A percentile compares a stretch with the other conserved stretches of the same genome.
Conservation (phyloP, 1,140 invertebrate genomes). For the Lepidurus arcticus region DNA sequence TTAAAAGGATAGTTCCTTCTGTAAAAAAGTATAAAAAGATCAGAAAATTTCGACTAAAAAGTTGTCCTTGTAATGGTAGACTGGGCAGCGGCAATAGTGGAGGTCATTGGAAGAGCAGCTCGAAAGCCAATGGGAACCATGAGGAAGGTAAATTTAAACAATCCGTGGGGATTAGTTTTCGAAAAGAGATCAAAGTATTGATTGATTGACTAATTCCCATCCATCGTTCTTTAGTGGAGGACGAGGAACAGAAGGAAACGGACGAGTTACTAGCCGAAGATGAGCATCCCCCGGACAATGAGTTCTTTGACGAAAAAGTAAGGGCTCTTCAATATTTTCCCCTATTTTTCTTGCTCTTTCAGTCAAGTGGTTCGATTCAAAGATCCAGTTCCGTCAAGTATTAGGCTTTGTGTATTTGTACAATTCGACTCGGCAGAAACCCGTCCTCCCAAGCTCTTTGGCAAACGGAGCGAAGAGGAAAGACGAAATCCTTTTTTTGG, state of each 20-base stretch:
- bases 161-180: neutral
- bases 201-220: neutral
- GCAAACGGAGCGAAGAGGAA: neutral
- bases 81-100: neutral
- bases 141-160: neutral
- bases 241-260: slow-evolving; percentile 57
- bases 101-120: neutral
- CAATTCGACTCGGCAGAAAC: neutral
- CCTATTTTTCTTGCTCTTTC: neutral
- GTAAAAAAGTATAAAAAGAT: too few relatives aligned
- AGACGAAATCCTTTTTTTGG: neutral
- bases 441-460: neutral
- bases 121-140: slow-evolving; percentile 9
- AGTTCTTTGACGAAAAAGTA: slow-evolving; percentile 79
- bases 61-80: neutral
- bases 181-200: neutral
- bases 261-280: slow-evolving; percentile 82
- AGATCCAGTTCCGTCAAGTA: neutral
- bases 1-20: too few relatives aligned
- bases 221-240: slow-evolving; percentile 26
- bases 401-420: neutral
- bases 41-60: too few relatives aligned
- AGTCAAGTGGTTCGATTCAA: neutral
- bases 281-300: slow-evolving; percentile 73
- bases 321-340: slow-evolving; percentile 43